Conservation (phyloP, 1,140 invertebrate species). For the Globodera ellingtonae region DNA sequence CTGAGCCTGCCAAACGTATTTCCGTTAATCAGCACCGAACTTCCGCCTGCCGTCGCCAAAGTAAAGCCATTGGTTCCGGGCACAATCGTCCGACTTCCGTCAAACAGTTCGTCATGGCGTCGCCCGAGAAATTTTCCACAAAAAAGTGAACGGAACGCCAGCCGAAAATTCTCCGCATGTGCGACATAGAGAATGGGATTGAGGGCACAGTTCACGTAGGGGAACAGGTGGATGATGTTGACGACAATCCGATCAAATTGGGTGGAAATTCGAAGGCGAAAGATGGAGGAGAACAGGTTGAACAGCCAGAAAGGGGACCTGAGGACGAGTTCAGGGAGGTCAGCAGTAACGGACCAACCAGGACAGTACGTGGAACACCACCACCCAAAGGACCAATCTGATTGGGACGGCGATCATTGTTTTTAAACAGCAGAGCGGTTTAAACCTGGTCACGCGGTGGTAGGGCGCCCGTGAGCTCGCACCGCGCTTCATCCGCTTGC, state of each 20-base stretch:
- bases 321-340: conserved; percentile 15
- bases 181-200: conserved; percentile 62
- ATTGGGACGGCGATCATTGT: background rate
- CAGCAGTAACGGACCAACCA: conserved; percentile 45
- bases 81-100: conserved; percentile 10
- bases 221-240: conserved; percentile 64
- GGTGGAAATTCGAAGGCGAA: conserved; percentile 59
- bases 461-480: conserved; percentile 55
- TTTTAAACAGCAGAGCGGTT: background rate
- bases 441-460: conserved; percentile 58
- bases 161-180: conserved; percentile 62
- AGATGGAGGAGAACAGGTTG: conserved; percentile 63
- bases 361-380: conserved; percentile 63
- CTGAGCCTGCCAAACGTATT: background rate
- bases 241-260: conserved; percentile 63
- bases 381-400: conserved; percentile 62
- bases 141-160: conserved; percentile 60
- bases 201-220: conserved; percentile 64
- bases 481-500: conserved; percentile 50
- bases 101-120: conserved; percentile 8
- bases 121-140: conserved; percentile 28
- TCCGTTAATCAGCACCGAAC: conserved; percentile 4
- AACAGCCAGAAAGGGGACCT: conserved; percentile 65
- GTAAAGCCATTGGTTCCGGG: conserved; percentile 10
- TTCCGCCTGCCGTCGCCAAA: conserved; percentile 7